Evolutionary conservation across 2,113 vertebrate species (phyloP).

Genomic region (Stomatorhinus ivindoensis): DNA sequence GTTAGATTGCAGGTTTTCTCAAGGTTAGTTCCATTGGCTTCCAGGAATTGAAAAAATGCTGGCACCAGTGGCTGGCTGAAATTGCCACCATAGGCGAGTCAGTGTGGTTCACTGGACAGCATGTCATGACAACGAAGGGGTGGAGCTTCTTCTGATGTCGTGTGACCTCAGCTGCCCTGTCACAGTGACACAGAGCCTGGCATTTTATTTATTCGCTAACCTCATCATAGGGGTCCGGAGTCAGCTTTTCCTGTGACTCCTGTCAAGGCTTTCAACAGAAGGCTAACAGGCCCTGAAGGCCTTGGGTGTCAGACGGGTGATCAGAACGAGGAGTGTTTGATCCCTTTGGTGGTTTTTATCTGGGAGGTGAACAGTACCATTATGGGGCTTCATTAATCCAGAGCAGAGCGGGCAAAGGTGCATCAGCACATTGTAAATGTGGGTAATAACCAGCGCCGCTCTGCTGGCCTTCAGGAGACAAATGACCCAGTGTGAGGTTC

Average conservation of each 20-base stretch:
- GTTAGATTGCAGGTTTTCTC: not conserved
- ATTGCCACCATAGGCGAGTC: not conserved
- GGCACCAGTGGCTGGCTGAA: not conserved
- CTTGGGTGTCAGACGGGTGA: not conserved
- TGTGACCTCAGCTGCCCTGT: not conserved
- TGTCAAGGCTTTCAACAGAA: not conserved
- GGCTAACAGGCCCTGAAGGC: not conserved
- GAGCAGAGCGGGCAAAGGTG: conserved; percentile 41
- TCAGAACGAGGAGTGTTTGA: not conserved
- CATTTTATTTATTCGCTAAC: not conserved
- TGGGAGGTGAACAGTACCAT: conserved; percentile 30
- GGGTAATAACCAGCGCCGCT: conserved; percentile 32
- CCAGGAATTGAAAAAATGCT: not conserved
- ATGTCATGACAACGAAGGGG: not conserved
- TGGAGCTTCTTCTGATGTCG: not conserved
- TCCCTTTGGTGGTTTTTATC: conserved; percentile 15
- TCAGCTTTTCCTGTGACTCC: not conserved
- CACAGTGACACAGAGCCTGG: not conserved
- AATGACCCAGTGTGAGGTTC: conserved; percentile 34
- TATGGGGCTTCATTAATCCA: conserved; percentile 38
- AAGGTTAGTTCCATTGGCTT: not conserved
- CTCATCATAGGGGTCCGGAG: not conserved
- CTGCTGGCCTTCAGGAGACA: conserved; percentile 35
- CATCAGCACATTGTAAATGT: conserved; percentile 41
- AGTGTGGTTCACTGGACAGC: not conserved